These are phyloP conservation scores for Drosophila hamatofila DNA, from an alignment of 2,888 invertebrate species.

Conservation along the genomic window DNA sequence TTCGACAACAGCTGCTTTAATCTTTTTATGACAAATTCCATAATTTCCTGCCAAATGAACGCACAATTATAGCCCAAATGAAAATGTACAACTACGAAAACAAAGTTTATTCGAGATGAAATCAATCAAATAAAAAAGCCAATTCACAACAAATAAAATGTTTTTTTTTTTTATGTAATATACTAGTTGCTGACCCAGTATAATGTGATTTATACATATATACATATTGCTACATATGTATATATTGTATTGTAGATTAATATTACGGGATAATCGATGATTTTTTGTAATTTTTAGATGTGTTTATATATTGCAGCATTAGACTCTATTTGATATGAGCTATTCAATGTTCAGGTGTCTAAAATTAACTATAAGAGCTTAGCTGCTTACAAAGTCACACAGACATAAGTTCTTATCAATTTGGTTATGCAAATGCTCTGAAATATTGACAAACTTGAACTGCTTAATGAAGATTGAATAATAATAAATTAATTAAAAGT, in stretches of 20 bases:
- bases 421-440: not conserved
- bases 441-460: not conserved
- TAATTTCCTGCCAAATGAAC: constrained; percentile 31
- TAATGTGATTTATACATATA: not conserved
- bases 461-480: not conserved
- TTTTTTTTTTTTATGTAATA: not conserved
- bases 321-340: too few species aligned
- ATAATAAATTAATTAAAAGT: not conserved
- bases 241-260: not conserved
- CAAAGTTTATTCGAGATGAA: not conserved
- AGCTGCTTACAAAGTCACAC: not conserved
- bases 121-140: constrained; percentile 4
- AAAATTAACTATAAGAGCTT: too few species aligned
- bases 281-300: too few species aligned
- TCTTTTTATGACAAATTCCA: constrained; percentile 41
- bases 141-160: not conserved
- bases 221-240: not conserved
- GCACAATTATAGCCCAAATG: constrained; percentile 30
- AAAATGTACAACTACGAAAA: not conserved
- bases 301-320: too few species aligned
- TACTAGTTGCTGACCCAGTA: not conserved
- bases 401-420: not conserved
- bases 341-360: too few species aligned
- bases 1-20: constrained; percentile 30
- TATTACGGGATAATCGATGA: not conserved